Percentiles rank a stretch among this genome's conserved stretches.
Conservation (phyloP, 2,797 vertebrate genomes). For the Mus spretus region DNA sequence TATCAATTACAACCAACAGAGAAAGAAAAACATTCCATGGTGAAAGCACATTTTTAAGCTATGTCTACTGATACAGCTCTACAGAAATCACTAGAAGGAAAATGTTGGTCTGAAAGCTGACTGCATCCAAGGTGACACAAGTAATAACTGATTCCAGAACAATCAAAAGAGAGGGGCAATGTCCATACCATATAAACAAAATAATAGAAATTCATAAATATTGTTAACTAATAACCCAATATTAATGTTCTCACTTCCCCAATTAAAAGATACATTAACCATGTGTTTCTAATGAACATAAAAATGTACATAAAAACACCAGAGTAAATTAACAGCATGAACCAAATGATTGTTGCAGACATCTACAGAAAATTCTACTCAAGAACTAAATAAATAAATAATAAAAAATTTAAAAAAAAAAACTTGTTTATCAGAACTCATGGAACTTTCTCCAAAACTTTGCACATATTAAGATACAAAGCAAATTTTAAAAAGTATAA, state of each 20-base stretch:
- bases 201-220: neutral
- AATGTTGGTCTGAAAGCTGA: neutral
- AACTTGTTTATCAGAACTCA: neutral
- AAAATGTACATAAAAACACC: neutral
- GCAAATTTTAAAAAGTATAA: neutral
- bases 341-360: neutral
- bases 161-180: neutral
- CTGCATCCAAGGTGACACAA: neutral
- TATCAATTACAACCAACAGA: neutral
- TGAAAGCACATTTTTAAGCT: neutral
- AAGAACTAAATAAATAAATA: neutral
- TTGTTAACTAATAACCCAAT: neutral
- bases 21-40: neutral
- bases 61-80: neutral
- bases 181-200: too few relatives aligned
- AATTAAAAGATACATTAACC: neutral
- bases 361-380: neutral
- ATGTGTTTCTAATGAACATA: neutral
- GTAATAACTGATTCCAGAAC: neutral
- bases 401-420: too few relatives aligned
- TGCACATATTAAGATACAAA: neutral
- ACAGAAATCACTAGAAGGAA: neutral
- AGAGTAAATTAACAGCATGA: neutral
- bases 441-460: neutral
- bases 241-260: neutral